A percentile compares a stretch with the other conserved stretches of the same genome.
phyloP scores from a whole-genome alignment of 2,113 vertebrate species.

The Rhodinocichla rosea region DNA sequence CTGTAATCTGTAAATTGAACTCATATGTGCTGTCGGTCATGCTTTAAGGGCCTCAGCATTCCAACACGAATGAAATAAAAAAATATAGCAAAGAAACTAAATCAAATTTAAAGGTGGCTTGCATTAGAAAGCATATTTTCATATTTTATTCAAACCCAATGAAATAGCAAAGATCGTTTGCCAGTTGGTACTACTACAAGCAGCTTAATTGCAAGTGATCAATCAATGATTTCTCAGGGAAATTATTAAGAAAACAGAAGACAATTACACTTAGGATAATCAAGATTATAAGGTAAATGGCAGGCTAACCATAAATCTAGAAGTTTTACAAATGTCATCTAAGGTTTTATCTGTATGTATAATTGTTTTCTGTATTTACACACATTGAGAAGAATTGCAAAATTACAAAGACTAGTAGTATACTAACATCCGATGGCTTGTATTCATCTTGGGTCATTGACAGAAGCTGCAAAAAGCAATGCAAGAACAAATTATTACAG shows the following conservation, averaged over 20 bases:
- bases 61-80: background rate
- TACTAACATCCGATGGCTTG: conserved; percentile 96
- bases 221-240: background rate
- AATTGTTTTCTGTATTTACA: background rate
- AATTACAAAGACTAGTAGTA: conserved; percentile 62
- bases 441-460: conserved; percentile 92
- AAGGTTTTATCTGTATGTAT: background rate
- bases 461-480: conserved; percentile 88
- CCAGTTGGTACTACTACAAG: background rate
- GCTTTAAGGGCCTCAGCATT: background rate
- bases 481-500: conserved; percentile 72
- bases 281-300: background rate
- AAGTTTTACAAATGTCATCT: background rate
- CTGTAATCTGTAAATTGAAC: background rate
- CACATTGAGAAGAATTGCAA: background rate
- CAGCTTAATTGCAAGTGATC: background rate
- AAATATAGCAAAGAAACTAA: background rate
- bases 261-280: background rate
- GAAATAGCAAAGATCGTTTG: conserved; percentile 31
- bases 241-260: background rate
- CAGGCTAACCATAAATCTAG: background rate
- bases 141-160: conserved; percentile 10
- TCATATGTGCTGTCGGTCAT: background rate
- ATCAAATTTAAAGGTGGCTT: background rate
- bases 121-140: conserved; percentile 48